Evolutionary conservation across 2,113 vertebrate species (phyloP).

Genomic region (Tringa solitaria): DNA sequence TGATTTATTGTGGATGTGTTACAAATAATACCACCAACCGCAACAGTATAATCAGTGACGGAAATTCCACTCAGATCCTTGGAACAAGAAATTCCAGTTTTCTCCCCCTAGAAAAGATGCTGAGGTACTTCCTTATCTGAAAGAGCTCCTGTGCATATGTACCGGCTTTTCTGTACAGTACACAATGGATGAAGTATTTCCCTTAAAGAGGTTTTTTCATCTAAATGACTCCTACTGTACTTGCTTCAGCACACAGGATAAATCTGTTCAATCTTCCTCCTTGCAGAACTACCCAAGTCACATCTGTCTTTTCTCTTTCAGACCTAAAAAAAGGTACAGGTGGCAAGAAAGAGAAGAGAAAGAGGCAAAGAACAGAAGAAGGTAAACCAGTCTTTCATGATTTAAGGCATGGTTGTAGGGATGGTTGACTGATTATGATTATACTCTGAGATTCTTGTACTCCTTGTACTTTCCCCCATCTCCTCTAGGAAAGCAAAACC

Average conservation of each 20-base stretch:
- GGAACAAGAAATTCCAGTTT: neutral
- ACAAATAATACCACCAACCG: neutral
- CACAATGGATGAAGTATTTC: neutral
- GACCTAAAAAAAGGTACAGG: neutral
- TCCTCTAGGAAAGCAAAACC: slow-evolving; percentile 12
- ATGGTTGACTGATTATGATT: slow-evolving; percentile 12
- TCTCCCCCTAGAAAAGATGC: neutral
- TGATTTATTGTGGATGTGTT: neutral
- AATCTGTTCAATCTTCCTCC: neutral
- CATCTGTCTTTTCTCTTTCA: neutral
- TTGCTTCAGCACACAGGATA: neutral
- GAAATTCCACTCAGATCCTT: neutral
- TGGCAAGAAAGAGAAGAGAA: neutral
- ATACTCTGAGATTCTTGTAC: neutral
- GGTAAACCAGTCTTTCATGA: slow-evolving; percentile 13
- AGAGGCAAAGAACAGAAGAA: neutral
- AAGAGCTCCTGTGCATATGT: neutral
- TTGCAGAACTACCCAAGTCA: neutral
- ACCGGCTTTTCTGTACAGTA: neutral
- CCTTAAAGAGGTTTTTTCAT: neutral
- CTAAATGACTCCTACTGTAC: neutral
- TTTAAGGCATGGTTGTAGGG: slow-evolving; percentile 20
- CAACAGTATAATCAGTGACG: neutral
- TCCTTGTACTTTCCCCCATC: neutral
- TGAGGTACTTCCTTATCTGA: neutral